Conservation (phyloP, 2,797 vertebrate genomes). For the Channa striata region DNA sequence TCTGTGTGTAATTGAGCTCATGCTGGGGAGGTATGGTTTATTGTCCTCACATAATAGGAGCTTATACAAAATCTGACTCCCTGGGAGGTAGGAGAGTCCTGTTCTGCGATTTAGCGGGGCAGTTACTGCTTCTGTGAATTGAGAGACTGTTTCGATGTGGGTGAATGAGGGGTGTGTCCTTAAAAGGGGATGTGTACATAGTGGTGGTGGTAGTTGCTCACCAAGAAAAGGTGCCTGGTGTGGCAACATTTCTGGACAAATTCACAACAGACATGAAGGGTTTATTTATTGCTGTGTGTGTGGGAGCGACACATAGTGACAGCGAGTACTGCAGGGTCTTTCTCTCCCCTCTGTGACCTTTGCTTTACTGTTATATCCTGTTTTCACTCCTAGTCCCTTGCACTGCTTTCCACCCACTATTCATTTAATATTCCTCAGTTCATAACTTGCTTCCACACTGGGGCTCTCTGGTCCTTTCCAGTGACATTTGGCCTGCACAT, state of each 20-base stretch:
- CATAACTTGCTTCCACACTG: constrained; percentile 51
- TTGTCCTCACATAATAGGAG: constrained; percentile 35
- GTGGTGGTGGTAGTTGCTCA: constrained; percentile 18
- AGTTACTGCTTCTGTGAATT: constrained; percentile 50
- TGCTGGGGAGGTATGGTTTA: constrained; percentile 28
- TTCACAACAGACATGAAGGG: neutral
- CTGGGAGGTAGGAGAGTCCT: constrained; percentile 20
- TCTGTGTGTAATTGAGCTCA: constrained; percentile 18
- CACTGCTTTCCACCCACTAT: constrained; percentile 58
- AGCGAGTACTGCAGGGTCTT: constrained; percentile 29
- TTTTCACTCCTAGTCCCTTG: constrained; percentile 66
- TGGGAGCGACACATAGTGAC: constrained; percentile 26
- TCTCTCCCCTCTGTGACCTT: constrained; percentile 54
- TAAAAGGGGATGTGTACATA: constrained; percentile 42
- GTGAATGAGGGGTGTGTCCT: constrained; percentile 62
- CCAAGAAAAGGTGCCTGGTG: constrained; percentile 8
- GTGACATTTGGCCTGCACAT: constrained; percentile 63
- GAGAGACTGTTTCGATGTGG: constrained; percentile 48
- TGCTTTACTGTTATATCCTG: constrained; percentile 74
- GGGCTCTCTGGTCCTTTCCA: constrained; percentile 62
- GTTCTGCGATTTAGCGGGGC: constrained; percentile 28
- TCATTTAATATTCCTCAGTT: constrained; percentile 66
- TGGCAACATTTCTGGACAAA: constrained; percentile 10
- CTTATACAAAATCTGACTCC: constrained; percentile 48
- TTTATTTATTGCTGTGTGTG: neutral